Evolutionary conservation across 2,113 vertebrate genomes (phyloP).

Genomic region (Takifugu flavidus): DNA sequence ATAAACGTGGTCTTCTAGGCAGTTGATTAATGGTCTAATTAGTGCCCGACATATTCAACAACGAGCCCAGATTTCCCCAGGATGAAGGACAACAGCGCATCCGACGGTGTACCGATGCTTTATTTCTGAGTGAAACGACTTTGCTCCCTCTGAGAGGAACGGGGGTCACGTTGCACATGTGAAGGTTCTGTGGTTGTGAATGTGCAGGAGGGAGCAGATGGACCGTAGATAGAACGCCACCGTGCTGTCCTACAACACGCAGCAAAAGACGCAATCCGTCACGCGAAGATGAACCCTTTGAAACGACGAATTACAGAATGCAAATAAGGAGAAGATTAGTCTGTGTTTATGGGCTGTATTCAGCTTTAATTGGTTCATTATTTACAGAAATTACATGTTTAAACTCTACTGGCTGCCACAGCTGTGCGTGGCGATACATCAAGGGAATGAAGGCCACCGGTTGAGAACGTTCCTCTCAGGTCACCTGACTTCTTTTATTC

Average conservation of each 20-base stretch:
- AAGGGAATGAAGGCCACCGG: conserved; percentile 38
- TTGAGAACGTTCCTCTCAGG: conserved; percentile 15
- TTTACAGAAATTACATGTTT: conserved; percentile 70
- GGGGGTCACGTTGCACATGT: too few species aligned
- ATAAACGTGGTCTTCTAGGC: conserved; percentile 8
- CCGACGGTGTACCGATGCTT: background rate
- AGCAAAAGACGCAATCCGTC: conserved; percentile 37
- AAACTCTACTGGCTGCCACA: conserved; percentile 67
- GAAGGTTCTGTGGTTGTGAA: background rate
- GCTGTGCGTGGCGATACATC: conserved; percentile 62
- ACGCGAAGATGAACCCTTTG: conserved; percentile 45
- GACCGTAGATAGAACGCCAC: background rate
- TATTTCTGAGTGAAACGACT: background rate
- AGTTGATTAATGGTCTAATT: conserved; percentile 7
- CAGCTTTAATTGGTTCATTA: conserved; percentile 77
- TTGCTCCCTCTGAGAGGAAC: background rate
- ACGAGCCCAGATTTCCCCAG: background rate
- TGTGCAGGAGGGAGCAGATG: background rate
- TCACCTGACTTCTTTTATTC: background rate
- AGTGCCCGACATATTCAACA: conserved; percentile 3
- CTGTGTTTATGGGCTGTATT: conserved; percentile 71
- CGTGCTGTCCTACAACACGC: conserved; percentile 23
- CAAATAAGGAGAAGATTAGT: conserved; percentile 64
- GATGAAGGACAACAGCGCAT: conserved; percentile 3
- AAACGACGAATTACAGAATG: conserved; percentile 68